These are phyloP conservation scores for Aegotheles bennettii DNA, from an alignment of 2,113 vertebrate species.

Conservation along the genomic window DNA sequence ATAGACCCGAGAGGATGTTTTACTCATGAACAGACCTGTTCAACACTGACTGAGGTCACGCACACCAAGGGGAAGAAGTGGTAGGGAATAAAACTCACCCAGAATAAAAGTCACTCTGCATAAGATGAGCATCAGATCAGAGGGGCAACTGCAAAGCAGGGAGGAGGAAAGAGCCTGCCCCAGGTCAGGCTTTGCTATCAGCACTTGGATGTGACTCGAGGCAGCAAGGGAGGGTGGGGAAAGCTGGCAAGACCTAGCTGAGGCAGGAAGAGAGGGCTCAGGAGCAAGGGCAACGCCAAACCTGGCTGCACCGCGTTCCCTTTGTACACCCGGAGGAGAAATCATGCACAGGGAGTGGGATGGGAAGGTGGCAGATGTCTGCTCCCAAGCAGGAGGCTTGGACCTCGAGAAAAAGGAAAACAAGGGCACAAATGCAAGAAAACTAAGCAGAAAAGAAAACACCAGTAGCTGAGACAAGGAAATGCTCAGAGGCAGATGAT, in stretches of 20 bases:
- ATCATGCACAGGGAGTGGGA: fast-evolving
- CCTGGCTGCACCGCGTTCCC: neutral
- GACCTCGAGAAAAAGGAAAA: neutral
- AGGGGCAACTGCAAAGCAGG: neutral
- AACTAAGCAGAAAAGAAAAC: neutral
- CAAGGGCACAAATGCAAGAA: neutral
- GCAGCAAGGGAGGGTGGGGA: neutral
- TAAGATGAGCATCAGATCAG: neutral
- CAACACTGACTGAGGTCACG: neutral
- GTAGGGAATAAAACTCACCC: no score
- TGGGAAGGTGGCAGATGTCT: neutral
- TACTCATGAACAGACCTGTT: neutral
- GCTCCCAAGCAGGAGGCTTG: neutral
- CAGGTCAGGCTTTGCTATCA: neutral
- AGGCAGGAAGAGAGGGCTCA: fast-evolving
- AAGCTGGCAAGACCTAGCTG: neutral
- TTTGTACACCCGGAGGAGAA: neutral
- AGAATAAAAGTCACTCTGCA: neutral
- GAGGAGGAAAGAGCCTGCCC: neutral
- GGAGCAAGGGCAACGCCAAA: neutral
- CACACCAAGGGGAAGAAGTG: neutral
- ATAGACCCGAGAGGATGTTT: neutral
- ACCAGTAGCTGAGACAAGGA: neutral
- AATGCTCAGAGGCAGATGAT: neutral
- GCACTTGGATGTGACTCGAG: neutral